A percentile compares a stretch with the other conserved stretches of the same genome.
These are phyloP conservation scores for Ommatoiulus sabulosus DNA, from an alignment of 2,888 invertebrate genomes.

Conservation along the genomic window DNA sequence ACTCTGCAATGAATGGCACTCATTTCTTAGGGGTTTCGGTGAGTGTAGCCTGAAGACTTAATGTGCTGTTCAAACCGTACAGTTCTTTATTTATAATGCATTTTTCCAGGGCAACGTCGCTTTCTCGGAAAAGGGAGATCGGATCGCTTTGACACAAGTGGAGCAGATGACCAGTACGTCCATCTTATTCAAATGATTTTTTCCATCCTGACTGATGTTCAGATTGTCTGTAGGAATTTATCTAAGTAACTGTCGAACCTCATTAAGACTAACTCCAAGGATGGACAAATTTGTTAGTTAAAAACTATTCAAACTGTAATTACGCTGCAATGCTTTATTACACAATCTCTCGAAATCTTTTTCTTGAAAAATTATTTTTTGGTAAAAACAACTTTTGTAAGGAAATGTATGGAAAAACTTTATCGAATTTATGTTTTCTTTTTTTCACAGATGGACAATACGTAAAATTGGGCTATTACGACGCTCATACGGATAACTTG, in stretches of 20 bases:
- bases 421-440: too few species aligned
- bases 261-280: too few species aligned
- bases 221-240: too few species aligned
- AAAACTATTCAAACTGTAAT: too few species aligned
- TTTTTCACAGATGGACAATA: constrained; percentile 83
- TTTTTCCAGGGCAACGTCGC: constrained; percentile 88
- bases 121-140: constrained; percentile 94
- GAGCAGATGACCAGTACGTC: constrained; percentile 83
- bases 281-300: too few species aligned
- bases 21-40: constrained; percentile 98
- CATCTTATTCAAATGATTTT: background rate
- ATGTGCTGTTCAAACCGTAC: background rate
- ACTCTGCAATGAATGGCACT: constrained; percentile 98
- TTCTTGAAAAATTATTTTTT: too few species aligned
- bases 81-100: too few species aligned
- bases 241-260: too few species aligned
- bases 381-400: background rate
- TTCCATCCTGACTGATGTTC: background rate
- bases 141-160: constrained; percentile 97
- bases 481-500: constrained; percentile 93
- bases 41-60: constrained; percentile 69
- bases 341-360: too few species aligned
- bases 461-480: constrained; percentile 93
- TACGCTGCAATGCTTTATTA: too few species aligned
- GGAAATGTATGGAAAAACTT: background rate